phyloP scores from a whole-genome alignment of 1,140 invertebrate species.

The Leucophenga varia region DNA sequence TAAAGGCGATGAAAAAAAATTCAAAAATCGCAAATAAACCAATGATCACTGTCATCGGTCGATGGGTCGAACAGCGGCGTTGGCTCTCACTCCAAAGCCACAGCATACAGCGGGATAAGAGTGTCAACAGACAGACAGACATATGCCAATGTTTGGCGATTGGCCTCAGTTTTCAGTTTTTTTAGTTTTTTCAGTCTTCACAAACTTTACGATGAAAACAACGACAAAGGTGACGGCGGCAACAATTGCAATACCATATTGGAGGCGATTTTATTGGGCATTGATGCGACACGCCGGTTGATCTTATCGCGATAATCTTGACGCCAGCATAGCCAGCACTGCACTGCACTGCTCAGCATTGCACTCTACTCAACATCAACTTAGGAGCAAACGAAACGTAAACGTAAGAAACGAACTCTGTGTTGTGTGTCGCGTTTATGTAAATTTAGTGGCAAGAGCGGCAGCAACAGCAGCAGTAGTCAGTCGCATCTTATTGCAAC shows the following conservation, averaged over 20 bases:
- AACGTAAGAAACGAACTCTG: too few species aligned
- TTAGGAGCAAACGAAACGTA: too few species aligned
- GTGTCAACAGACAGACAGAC: background rate
- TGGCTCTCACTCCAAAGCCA: background rate
- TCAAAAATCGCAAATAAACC: too few species aligned
- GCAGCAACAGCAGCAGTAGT: too few species aligned
- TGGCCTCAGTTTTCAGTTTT: background rate
- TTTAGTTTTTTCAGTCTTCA: too few species aligned
- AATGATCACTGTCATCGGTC: too few species aligned
- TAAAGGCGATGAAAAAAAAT: background rate
- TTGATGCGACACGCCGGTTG: conserved; percentile 25
- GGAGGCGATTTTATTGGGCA: conserved; percentile 25
- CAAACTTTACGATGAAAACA: too few species aligned
- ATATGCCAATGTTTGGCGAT: background rate
- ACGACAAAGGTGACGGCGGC: conserved; percentile 8
- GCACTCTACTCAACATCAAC: too few species aligned
- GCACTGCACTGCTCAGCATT: too few species aligned
- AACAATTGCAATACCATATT: conserved; percentile 22
- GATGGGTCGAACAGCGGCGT: background rate
- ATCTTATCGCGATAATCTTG: conserved; percentile 28
- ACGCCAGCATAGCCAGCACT: conserved; percentile 18
- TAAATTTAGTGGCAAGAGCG: conserved; percentile 12
- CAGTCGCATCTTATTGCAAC: too few species aligned
- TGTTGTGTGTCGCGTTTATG: conserved; percentile 8
- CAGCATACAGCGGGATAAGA: background rate